These are phyloP conservation scores for Parapristionchus giblindavisi DNA, from an alignment of 2,888 invertebrate genomes.

Conservation along the genomic window DNA sequence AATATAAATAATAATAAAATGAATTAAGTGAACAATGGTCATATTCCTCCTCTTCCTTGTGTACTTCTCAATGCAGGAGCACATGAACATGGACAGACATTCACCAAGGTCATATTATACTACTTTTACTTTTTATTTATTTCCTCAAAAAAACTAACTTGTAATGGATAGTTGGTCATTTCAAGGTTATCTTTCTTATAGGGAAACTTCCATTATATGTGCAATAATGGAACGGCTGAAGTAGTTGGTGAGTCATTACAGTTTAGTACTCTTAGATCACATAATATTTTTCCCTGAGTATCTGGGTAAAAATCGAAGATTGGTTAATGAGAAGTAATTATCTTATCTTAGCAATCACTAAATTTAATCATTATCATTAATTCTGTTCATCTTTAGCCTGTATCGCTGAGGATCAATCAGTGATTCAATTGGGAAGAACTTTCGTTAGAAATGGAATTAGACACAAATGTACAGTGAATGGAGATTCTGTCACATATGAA, in stretches of 20 bases:
- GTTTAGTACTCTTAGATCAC: too few species aligned
- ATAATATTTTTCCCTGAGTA: too few species aligned
- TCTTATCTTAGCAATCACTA: not conserved
- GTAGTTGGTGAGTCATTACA: slow-evolving; percentile 61
- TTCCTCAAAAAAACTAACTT: not conserved
- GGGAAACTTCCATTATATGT: slow-evolving; percentile 66
- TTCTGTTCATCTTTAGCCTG: slow-evolving; percentile 54
- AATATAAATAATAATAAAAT: too few species aligned
- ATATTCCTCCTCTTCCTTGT: slow-evolving; percentile 64
- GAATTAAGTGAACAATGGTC: slow-evolving; percentile 53
- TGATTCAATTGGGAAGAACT: slow-evolving; percentile 64
- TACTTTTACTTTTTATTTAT: not conserved
- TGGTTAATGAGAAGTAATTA: too few species aligned
- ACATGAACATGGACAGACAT: slow-evolving; percentile 66
- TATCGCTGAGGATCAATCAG: slow-evolving; percentile 65
- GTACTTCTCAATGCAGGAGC: slow-evolving; percentile 61
- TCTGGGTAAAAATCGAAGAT: too few species aligned
- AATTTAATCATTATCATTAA: not conserved
- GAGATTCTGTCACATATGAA: slow-evolving; percentile 66
- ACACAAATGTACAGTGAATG: slow-evolving; percentile 62
- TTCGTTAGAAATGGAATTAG: slow-evolving; percentile 63
- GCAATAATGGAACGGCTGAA: slow-evolving; percentile 68
- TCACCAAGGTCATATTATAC: slow-evolving; percentile 53
- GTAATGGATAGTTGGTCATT: not conserved
- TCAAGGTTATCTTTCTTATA: not conserved